phyloP scores from a whole-genome alignment of 1,140 invertebrate species.

The Heliconius eleuchia region DNA sequence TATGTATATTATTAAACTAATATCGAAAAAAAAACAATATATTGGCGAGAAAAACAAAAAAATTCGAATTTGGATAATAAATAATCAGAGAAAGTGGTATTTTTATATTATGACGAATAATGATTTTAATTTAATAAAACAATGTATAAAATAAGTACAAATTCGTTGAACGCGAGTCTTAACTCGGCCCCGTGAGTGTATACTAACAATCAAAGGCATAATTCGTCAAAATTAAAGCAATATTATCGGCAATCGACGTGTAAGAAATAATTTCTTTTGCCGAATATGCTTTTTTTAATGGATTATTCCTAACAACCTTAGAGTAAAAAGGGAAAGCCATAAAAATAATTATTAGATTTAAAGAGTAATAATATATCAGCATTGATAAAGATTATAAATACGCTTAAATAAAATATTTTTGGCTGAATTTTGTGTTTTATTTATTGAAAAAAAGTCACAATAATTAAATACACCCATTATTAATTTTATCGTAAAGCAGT shows the following conservation, averaged over 20 bases:
- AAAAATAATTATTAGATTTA: conserved; percentile 77
- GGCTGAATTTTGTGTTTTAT: conserved; percentile 76
- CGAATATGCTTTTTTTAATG: conserved; percentile 60
- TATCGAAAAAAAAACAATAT: conserved; percentile 38
- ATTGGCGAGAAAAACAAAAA: conserved; percentile 56
- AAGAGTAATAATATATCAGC: conserved; percentile 78
- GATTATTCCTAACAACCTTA: conserved; percentile 55
- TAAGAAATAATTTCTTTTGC: conserved; percentile 23
- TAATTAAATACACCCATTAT: conserved; percentile 4
- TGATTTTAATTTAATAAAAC: conserved; percentile 66
- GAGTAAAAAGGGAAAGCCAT: conserved; percentile 74
- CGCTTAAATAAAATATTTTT: conserved; percentile 83
- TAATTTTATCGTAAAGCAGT: conserved; percentile 8
- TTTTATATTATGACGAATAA: conserved; percentile 67
- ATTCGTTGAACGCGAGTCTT: conserved; percentile 55
- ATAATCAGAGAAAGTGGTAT: conserved; percentile 62
- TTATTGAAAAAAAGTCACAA: conserved; percentile 36
- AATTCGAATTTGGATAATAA: conserved; percentile 57
- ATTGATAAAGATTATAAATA: conserved; percentile 81
- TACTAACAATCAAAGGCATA: conserved; percentile 51
- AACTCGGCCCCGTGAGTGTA: conserved; percentile 60
- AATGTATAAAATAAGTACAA: conserved; percentile 73
- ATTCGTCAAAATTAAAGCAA: conserved; percentile 59
- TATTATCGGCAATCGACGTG: conserved; percentile 35
- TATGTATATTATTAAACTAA: conserved; percentile 41